Base-by-base conservation (phyloP, 1,140 invertebrate species). In the Drosophila eugracilis region DNA sequence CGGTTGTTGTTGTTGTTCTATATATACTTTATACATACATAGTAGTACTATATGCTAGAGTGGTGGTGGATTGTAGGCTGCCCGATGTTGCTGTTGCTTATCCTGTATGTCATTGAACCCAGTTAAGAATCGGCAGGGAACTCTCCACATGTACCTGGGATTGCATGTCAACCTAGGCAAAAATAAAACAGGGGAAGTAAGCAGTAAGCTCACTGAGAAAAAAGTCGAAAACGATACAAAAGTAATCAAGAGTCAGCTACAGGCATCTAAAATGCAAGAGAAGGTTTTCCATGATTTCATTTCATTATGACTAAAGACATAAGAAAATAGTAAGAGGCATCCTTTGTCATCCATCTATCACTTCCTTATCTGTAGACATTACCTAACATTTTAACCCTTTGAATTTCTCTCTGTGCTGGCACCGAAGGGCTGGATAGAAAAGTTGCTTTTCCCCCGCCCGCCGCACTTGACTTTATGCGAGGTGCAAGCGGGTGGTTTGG, bases 21-120 rank as follows among this genome's bases (percentile, higher is more conserved):
- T 9, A 49, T 32, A 34, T 22, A 22, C n/a, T 4, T 15, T 24
- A 6, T 17, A 36, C 10, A 24, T 14, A 26, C 30, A 22, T 12
- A 22, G n/a, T 49, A 30, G 7, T 9, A 32, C 4, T 52, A 21
- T 14, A 10, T 70, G 52, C 26, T 37, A 5, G 15, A 52, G 65
- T 71, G 62, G 66, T 58, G 28, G 74, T 73, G 62, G 74, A 28
- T 47, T 19, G 42, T 50, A 63, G 52, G 50, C 63, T 41, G 60
- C 48, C 47, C 53, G 41, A 45, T 53, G 37, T 48, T 57, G 65
- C 41, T 78, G 55, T 79, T 75, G 70, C 75, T 83, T 85, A 85
- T 85, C 80, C 81, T 86, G 83, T 77, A 67, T 88, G 83, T 86
- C 81, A 66, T 81, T 86, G 81, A 85, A 85, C 81, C 49, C 84